These are phyloP conservation scores for Hermetia illucens DNA, from an alignment of 1,140 invertebrate genomes.

Conservation along the genomic window DNA sequence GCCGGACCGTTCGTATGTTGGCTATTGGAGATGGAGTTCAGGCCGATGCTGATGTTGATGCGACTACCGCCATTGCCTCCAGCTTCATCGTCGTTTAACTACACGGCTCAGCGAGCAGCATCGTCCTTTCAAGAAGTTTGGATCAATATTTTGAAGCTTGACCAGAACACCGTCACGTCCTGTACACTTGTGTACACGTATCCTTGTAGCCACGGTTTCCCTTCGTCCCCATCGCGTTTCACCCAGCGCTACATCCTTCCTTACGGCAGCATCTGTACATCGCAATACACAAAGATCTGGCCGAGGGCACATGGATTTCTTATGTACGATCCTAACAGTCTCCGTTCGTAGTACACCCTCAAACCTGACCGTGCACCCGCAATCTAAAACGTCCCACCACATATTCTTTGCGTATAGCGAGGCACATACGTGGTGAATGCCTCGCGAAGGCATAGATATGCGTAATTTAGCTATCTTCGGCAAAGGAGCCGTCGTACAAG, in stretches of 20 bases:
- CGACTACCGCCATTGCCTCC: background rate
- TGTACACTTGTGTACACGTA: conserved; percentile 1
- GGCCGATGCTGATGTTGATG: too few species aligned
- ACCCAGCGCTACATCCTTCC: background rate
- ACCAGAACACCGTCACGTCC: conserved; percentile 1
- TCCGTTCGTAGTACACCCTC: too few species aligned
- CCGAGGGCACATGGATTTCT: too few species aligned
- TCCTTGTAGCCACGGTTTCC: background rate
- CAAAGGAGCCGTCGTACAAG: background rate
- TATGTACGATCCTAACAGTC: too few species aligned
- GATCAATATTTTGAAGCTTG: conserved; percentile 1
- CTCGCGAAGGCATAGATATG: background rate
- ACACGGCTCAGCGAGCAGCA: background rate
- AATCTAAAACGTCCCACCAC: too few species aligned
- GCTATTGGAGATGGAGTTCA: too few species aligned
- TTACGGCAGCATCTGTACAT: too few species aligned
- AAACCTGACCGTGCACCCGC: too few species aligned
- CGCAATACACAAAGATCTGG: too few species aligned
- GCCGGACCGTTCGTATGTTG: background rate
- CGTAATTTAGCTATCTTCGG: background rate
- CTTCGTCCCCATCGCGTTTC: background rate
- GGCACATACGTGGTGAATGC: background rate
- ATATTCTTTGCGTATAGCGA: background rate
- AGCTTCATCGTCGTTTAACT: background rate
- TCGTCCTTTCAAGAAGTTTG: background rate